phyloP scores from a whole-genome alignment of 2,888 invertebrate species.

The Prosopocoilus inquinatus region DNA sequence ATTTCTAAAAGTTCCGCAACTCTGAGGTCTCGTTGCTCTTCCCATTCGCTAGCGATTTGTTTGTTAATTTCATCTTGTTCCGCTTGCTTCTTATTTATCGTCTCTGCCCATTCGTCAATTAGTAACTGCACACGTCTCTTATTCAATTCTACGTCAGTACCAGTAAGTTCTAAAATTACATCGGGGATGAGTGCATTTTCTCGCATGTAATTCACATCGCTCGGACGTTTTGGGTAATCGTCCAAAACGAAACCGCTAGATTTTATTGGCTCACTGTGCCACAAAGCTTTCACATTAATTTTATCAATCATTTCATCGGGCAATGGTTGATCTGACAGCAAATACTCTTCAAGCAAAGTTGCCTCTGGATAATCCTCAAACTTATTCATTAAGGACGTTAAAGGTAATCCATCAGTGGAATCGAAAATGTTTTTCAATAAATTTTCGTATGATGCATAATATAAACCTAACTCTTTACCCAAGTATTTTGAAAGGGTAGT shows the following conservation, averaged over 20 bases:
- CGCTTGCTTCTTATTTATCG: conserved; percentile 26
- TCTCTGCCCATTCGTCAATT: conserved; percentile 45
- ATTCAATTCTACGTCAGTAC: conserved; percentile 34
- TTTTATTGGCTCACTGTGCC: conserved; percentile 56
- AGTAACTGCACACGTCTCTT: conserved; percentile 32
- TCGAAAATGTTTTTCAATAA: conserved; percentile 32
- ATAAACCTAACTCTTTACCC: conserved; percentile 57
- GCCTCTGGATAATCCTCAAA: not conserved
- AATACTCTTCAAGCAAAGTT: conserved; percentile 48
- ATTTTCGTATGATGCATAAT: conserved; percentile 53
- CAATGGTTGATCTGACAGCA: conserved; percentile 53
- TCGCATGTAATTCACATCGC: conserved; percentile 57
- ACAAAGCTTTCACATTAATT: conserved; percentile 46
- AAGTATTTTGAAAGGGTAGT: conserved; percentile 53
- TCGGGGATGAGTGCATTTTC: conserved; percentile 58
- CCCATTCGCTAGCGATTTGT: conserved; percentile 34
- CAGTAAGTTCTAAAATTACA: conserved; percentile 55
- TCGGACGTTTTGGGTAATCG: conserved; percentile 59
- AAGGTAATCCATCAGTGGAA: not conserved
- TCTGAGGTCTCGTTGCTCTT: conserved; percentile 30
- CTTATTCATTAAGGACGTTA: not conserved
- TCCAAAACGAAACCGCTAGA: conserved; percentile 59
- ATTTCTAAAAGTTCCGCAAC: conserved; percentile 39
- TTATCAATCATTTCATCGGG: conserved; percentile 50
- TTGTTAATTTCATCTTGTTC: conserved; percentile 27